Evolutionary conservation across 2,888 invertebrate species (phyloP).

Genomic region (Cheiracanthium punctorium): DNA sequence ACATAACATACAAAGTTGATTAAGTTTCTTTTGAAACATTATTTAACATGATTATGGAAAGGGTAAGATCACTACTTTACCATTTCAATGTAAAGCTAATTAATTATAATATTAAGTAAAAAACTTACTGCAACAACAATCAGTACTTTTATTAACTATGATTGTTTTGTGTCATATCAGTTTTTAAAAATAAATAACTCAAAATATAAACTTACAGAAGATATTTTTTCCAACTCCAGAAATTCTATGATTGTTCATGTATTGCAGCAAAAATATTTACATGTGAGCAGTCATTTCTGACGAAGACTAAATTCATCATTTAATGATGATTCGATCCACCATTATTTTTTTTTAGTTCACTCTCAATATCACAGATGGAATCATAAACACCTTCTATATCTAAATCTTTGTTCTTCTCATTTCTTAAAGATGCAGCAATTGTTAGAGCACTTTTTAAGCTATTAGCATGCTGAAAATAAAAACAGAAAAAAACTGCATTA

Average conservation of each 20-base stretch:
- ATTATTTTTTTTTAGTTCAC: slow-evolving; percentile 32
- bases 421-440: slow-evolving; percentile 41
- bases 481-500: too few species aligned
- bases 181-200: too few species aligned
- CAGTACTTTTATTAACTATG: too few species aligned
- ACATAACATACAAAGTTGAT: too few species aligned
- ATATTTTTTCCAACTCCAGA: not conserved
- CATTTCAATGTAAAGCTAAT: too few species aligned
- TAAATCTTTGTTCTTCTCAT: slow-evolving; percentile 34
- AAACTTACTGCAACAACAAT: too few species aligned
- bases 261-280: not conserved
- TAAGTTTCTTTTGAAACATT: too few species aligned
- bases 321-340: slow-evolving; percentile 14
- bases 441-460: slow-evolving; percentile 59
- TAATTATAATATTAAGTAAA: not conserved
- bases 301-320: not conserved
- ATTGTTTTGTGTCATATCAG: too few species aligned
- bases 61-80: too few species aligned
- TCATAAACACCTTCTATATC: slow-evolving; percentile 42
- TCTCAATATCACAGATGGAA: slow-evolving; percentile 47
- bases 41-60: too few species aligned
- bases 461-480: slow-evolving; percentile 49
- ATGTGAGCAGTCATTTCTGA: not conserved
- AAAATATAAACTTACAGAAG: not conserved
- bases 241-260: not conserved